Conservation (phyloP, 1,140 invertebrate species). For the Capitella teleta region DNA sequence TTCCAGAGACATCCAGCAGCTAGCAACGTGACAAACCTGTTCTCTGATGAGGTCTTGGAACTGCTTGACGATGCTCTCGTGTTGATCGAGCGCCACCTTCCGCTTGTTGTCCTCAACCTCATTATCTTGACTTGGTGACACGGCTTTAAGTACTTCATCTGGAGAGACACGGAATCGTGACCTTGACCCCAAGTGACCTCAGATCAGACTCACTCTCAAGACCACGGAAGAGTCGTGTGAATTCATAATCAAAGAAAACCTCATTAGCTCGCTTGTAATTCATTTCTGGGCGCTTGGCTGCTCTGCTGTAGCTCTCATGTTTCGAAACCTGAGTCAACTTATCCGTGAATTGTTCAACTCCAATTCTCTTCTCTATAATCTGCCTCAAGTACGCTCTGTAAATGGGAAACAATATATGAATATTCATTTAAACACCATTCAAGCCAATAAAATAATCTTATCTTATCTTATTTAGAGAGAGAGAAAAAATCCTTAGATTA, state of each 20-base stretch:
- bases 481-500: conserved; percentile 12
- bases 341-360: conserved; percentile 76
- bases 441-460: not conserved
- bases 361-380: conserved; percentile 81
- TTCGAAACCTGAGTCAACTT: conserved; percentile 74
- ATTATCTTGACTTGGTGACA: conserved; percentile 37
- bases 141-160: conserved; percentile 47
- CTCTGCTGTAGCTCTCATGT: conserved; percentile 80
- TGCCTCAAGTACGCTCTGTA: conserved; percentile 64
- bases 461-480: not conserved
- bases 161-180: no score
- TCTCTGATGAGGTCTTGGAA: conserved; percentile 84
- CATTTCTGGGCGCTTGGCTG: conserved; percentile 85
- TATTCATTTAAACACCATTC: not conserved
- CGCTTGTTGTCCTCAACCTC: conserved; percentile 22
- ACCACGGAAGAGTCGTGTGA: conserved; percentile 64
- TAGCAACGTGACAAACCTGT: conserved; percentile 57
- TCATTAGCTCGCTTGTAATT: conserved; percentile 62
- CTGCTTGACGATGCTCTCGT: conserved; percentile 42
- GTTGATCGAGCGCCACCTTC: conserved; percentile 28
- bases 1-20: no score
- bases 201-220: conserved; percentile 42
- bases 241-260: conserved; percentile 87
- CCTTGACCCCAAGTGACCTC: not conserved
- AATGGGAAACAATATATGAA: not conserved